phyloP scores from a whole-genome alignment of 2,113 vertebrate species.

The Anolis carolinensis region DNA sequence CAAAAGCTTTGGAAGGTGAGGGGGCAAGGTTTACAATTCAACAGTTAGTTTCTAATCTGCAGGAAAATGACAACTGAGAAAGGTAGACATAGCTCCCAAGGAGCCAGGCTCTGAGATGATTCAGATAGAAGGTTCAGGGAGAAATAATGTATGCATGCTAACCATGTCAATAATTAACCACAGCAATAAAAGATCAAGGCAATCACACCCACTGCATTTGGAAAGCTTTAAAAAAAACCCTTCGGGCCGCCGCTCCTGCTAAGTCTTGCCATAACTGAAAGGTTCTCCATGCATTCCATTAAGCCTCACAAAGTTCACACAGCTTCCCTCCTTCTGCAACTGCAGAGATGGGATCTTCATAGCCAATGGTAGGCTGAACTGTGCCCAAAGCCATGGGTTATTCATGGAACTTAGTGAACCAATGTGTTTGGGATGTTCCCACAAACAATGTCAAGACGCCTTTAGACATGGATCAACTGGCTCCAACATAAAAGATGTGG shows the following conservation, averaged over 20 bases:
- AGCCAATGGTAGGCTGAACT: constrained; percentile 28
- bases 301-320: constrained; percentile 43
- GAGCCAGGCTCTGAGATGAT: neutral
- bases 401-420: neutral
- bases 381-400: neutral
- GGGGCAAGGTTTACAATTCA: constrained; percentile 9
- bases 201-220: constrained; percentile 39
- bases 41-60: neutral
- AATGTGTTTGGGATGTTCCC: neutral
- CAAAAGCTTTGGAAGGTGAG: neutral
- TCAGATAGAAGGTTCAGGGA: constrained; percentile 4
- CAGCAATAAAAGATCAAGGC: constrained; percentile 64
- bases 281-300: constrained; percentile 21
- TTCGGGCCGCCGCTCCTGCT: constrained; percentile 39
- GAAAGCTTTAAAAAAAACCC: constrained; percentile 10
- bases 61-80: neutral
- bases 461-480: neutral
- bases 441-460: neutral
- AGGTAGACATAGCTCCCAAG: neutral
- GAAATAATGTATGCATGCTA: constrained; percentile 28
- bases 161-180: constrained; percentile 61
- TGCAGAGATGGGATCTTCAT: constrained; percentile 33
- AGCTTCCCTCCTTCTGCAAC: neutral
- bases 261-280: constrained; percentile 41
- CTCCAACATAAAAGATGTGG: neutral